Conservation (phyloP, 2,888 invertebrate species). For the Alsophila aescularia region DNA sequence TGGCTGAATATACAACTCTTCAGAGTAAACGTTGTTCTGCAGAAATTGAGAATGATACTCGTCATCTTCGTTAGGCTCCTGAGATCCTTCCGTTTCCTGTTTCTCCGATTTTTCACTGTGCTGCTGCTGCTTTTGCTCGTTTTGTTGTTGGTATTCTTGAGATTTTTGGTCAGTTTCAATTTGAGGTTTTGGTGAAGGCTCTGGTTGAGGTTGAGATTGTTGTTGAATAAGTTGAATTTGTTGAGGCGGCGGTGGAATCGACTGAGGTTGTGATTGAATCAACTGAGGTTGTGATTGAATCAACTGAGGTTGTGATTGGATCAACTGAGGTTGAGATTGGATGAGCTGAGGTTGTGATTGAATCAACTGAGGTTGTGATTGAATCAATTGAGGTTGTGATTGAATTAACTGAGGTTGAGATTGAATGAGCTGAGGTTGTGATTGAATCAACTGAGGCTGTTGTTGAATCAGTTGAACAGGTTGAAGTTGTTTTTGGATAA, state of each 20-base stretch:
- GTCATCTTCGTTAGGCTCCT: slow-evolving; percentile 1
- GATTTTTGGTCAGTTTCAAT: not conserved
- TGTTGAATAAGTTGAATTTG: slow-evolving; percentile 9
- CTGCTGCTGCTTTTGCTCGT: slow-evolving; percentile 3
- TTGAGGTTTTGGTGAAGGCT: slow-evolving; percentile 4
- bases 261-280: slow-evolving; percentile 9
- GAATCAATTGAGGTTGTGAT: not conserved
- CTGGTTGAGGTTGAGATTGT: slow-evolving; percentile 6
- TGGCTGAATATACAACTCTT: slow-evolving; percentile 4
- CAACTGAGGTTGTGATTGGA: slow-evolving; percentile 8
- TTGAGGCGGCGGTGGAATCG: not conserved
- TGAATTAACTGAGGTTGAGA: not conserved
- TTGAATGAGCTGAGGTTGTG: slow-evolving; percentile 2
- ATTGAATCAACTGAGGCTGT: slow-evolving; percentile 8
- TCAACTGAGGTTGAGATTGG: not conserved
- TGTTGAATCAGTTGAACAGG: not conserved
- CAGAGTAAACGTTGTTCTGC: slow-evolving; percentile 11
- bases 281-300: not conserved
- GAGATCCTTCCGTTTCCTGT: slow-evolving; percentile 2
- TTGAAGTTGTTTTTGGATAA: not conserved
- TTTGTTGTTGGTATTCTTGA: slow-evolving; percentile 5
- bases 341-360: not conserved
- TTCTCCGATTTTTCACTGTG: slow-evolving; percentile 16
- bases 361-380: not conserved
- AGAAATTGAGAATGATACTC: slow-evolving; percentile 17